Percentiles rank a stretch among this genome's conserved stretches.
phyloP scores from a whole-genome alignment of 2,797 vertebrate species.

The Tolypeutes matacus region DNA sequence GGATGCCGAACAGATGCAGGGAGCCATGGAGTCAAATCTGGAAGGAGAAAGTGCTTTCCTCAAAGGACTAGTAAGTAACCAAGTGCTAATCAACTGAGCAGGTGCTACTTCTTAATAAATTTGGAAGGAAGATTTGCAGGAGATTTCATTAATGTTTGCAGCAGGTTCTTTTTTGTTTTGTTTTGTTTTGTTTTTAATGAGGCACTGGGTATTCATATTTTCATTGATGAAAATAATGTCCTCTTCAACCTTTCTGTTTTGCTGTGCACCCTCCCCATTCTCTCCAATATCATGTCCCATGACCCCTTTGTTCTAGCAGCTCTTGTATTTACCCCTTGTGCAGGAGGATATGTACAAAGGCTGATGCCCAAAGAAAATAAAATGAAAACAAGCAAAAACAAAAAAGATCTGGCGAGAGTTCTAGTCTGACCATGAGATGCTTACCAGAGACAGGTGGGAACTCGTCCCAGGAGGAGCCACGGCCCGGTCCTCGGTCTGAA shows the following conservation, averaged over 20 bases:
- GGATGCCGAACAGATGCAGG: not conserved
- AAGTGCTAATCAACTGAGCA: not conserved
- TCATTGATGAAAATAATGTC: not conserved
- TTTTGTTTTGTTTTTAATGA: not conserved
- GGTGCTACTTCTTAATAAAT: not conserved
- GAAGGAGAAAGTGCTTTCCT: not conserved
- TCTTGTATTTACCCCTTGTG: not conserved
- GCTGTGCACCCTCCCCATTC: not conserved
- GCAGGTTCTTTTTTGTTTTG: too few relatives aligned
- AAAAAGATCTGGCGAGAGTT: not conserved
- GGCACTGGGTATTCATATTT: not conserved
- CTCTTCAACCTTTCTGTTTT: not conserved
- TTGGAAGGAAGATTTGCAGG: not conserved
- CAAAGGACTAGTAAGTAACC: not conserved
- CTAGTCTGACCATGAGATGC: not conserved
- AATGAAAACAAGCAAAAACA: conserved; percentile 4
- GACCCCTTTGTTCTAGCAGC: not conserved
- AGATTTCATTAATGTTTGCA: not conserved
- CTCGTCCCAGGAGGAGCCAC: not conserved
- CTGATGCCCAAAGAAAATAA: not conserved
- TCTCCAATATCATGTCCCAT: not conserved
- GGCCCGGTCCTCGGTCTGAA: not conserved
- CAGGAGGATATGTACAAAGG: not conserved
- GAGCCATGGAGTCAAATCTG: not conserved
- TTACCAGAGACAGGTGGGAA: not conserved